phyloP scores from a whole-genome alignment of 2,888 invertebrate genomes.

The Cryptocheilus praepositus region DNA sequence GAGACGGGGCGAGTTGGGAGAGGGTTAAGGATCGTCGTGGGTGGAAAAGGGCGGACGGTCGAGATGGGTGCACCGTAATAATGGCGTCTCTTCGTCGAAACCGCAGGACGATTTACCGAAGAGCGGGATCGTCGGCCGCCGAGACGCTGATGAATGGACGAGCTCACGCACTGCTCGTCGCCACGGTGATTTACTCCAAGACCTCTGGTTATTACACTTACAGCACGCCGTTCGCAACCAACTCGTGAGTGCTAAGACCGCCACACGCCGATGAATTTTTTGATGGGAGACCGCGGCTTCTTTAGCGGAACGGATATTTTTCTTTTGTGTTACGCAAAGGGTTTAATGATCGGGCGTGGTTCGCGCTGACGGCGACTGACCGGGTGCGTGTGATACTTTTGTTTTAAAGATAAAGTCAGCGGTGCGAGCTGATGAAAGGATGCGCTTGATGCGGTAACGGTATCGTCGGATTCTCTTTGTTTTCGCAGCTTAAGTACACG shows the following conservation, averaged over 20 bases:
- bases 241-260: slow-evolving; percentile 34
- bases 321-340: too few species aligned
- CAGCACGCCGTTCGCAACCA: slow-evolving; percentile 42
- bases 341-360: too few species aligned
- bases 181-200: slow-evolving; percentile 46
- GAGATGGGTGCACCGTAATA: slow-evolving; percentile 49
- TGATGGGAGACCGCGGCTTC: too few species aligned
- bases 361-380: too few species aligned
- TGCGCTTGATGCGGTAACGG: too few species aligned
- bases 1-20: slow-evolving; percentile 24
- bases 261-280: too few species aligned
- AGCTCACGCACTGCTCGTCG: slow-evolving; percentile 52
- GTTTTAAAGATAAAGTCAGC: too few species aligned
- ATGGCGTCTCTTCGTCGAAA: slow-evolving; percentile 50
- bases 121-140: slow-evolving; percentile 30
- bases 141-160: slow-evolving; percentile 50
- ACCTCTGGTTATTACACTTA: slow-evolving; percentile 52
- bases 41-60: slow-evolving; percentile 6
- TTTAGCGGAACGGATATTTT: too few species aligned
- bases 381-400: too few species aligned
- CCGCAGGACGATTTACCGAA: slow-evolving; percentile 58
- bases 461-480: too few species aligned
- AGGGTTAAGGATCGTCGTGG: not conserved
- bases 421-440: too few species aligned
- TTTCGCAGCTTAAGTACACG: not conserved